Base-by-base conservation (phyloP, 2,797 vertebrate species). In the Fistularia tabacaria region DNA sequence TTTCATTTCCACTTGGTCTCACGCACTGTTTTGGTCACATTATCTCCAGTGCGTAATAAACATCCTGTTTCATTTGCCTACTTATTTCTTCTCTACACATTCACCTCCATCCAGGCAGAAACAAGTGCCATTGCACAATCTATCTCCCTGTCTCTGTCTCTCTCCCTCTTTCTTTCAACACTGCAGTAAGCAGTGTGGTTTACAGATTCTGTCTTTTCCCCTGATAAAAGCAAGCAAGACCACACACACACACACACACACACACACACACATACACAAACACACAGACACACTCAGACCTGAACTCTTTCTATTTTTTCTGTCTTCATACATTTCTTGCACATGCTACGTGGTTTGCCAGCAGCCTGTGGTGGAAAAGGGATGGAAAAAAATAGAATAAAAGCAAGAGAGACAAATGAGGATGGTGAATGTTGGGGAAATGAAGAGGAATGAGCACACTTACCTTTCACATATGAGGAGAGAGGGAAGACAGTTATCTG, bases 401-500 rank as follows among this genome's bases (percentile, higher is more conserved):
- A 66, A 52, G 7, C 62, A 68, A 61, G 42, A 66, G 61, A 77
- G 70, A 76, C 59, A 50, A 67, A 71, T 75, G 70, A 62, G 59
- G 49, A 43, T 37, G 49, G 40, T 54, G 46, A 63, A 62, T 45
- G 10, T 52, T 60, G 12, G 10, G 51, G 54, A 73, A 76, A 83
- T 79, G 64, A 81, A 81, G 75, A 86, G 49, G 57, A 72, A 81
- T 61, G 66, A 60, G 8, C 8, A 13, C 40, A 55, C 54, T 60
- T 75, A 68, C 72, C 50, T 38, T 49, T 25, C 37, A 10, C 39
- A 12, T 43, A 37, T 25, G 3, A 54, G 44, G 9, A 38, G 41
- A 42, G 8, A 37, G 13, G 11, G 37, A 14, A 10, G 5, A 25
- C 25, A 25, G 8, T 45, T 1, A 12, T 6, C 9, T 45, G 43